Base-by-base conservation (phyloP, 2,888 invertebrate species). In the Muschampia plurimacula region DNA sequence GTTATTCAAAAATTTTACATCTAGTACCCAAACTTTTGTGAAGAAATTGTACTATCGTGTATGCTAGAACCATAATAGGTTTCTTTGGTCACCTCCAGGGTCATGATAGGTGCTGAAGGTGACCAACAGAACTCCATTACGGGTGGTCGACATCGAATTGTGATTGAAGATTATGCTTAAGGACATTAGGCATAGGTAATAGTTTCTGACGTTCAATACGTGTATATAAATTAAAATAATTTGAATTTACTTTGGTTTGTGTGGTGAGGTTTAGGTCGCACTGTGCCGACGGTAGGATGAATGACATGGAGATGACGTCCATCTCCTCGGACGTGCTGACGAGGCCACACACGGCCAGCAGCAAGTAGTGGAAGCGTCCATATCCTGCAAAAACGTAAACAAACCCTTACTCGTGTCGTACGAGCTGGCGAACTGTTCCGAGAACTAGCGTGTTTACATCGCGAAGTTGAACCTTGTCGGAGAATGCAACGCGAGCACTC, bases 281-380 rank as follows among this genome's bases (percentile, higher is more conserved):
- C 92, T 98, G 97, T 79, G 98, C 98, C 83, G 98, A 97, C 63
- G 98, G 98, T 77, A 98, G 95, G 91, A 98, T 97, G 95, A 98
- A 98, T 80, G 98, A 98, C 97, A 98, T 98, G 83, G 97, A 98
- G 86, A 98, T 97, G 95, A 98, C 98, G 95, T 98, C 98, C 97
- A 98, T 98, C 95, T 98, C 98, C 95, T 98, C 98, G 91, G 98
- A 98, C 80, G 98, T 98, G 95, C 97, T 97, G 91, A 98, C 98
- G 94, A 98, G 97, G 82, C 98, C 98, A 95, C 98, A 98, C 90
- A 98, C 97, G 87, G 97, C 96, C 95, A 98, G 95, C 88, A 98
- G 95, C 85, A 97, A 95, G 93, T 97, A 97, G 93, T 98, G 98
- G 93, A 98, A 98, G 92, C 97, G 96, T 85, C 97, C 97, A 96